phyloP scores from a whole-genome alignment of 1,140 invertebrate species.

The Lordiphosa collinella region DNA sequence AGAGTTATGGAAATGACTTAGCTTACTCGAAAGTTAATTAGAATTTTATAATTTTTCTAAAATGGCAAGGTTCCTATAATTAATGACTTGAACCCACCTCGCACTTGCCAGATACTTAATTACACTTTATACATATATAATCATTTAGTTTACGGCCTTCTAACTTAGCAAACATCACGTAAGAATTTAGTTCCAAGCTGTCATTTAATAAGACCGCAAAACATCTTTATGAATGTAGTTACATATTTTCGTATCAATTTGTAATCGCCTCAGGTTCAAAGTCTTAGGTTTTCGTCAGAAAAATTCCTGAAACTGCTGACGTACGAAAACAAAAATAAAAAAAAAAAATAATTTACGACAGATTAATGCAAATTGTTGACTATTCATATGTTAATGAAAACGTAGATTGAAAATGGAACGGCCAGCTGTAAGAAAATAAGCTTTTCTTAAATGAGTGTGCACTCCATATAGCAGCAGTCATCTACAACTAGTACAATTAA shows the following conservation, averaged over 20 bases:
- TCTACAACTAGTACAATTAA: background rate
- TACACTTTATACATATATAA: conserved; percentile 10
- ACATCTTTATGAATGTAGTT: background rate
- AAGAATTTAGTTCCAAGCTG: conserved; percentile 4
- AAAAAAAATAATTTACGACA: too few species aligned
- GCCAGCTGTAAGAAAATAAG: too few species aligned
- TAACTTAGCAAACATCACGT: conserved; percentile 28
- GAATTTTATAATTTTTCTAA: too few species aligned
- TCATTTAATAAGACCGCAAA: too few species aligned
- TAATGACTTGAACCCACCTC: too few species aligned
- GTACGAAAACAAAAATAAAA: background rate
- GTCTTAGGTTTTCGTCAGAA: conserved; percentile 3
- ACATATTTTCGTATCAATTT: conserved; percentile 1
- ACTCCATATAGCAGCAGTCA: background rate
- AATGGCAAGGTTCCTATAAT: too few species aligned
- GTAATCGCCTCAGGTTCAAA: conserved; percentile 12
- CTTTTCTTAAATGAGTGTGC: conserved; percentile 4
- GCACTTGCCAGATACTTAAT: background rate
- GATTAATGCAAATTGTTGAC: too few species aligned
- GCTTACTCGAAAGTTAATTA: too few species aligned
- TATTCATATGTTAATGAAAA: too few species aligned
- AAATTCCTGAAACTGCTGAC: conserved; percentile 5
- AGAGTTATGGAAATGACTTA: too few species aligned
- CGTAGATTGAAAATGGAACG: too few species aligned
- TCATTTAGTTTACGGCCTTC: conserved; percentile 17